Base-by-base conservation (phyloP, 2,888 invertebrate species). In the Cheilosia urbana region DNA sequence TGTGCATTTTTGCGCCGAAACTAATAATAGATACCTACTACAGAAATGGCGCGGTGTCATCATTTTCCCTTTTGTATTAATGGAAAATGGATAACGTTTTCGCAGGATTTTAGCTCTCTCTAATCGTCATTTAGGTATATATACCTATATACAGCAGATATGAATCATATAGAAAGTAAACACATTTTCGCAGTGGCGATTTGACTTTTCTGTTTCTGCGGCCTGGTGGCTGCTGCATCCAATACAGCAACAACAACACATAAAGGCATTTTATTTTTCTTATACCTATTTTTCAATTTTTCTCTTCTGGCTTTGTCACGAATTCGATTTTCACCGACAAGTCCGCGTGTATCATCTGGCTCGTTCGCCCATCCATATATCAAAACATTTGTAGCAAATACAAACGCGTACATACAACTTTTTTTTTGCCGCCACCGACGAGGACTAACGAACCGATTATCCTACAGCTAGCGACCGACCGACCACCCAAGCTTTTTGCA, bases 401-500 rank as follows among this genome's bases (percentile, higher is more conserved):
- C 58, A 75, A 75, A 58, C 49, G 55, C 55, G 55, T 68, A 80
- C 40, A 68, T 62, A 55, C 47, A 47, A 68, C 27, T 13, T 53
- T 62, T 75, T 80, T 80, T 53, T 68, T 27, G 21, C 21, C 55
- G 49, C 40, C 19, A 42, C 30, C 58, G 34, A 73, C 62, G 19
- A 47, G 57, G 55, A 75, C 63, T 63, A 45, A 69, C 63, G 63
- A 65, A 69, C 58, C 69, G 27, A 75, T 76, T 76, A 60, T 75
- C 63, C 73, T 30, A 58, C 63, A 57, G 27, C 57, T 37, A 40
- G 42, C 34, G 51, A 24, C 24, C 51, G 27, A 37, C 62, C n/a
- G 34, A 51, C 42, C 57, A 45, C 55, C 37, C 60, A 42, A 81
- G 81, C 81, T 82, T 82, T 47, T 75, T 60, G 21, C 58, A 71